Percentiles rank a stretch among this genome's conserved stretches.
phyloP scores from a whole-genome alignment of 2,888 invertebrate genomes.

The Cheiracanthium punctorium region DNA sequence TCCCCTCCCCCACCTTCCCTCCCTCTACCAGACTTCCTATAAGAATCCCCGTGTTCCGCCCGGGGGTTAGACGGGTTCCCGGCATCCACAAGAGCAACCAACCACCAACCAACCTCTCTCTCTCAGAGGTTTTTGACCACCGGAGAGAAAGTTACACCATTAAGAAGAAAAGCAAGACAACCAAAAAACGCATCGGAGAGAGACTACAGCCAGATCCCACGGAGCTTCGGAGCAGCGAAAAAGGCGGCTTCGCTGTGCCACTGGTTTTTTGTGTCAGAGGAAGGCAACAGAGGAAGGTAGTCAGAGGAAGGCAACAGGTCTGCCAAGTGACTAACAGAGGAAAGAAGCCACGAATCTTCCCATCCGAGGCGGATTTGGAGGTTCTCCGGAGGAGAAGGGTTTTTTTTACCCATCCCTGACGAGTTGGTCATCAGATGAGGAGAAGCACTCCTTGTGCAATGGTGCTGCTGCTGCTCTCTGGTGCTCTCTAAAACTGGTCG shows the following conservation, averaged over 20 bases:
- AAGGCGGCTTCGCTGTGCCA: constrained; percentile 26
- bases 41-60: constrained; percentile 7
- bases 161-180: too few species aligned
- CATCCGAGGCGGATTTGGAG: not conserved
- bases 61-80: not conserved
- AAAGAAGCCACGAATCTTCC: too few species aligned
- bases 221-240: not conserved
- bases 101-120: not conserved
- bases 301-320: constrained; percentile 25
- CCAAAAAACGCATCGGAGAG: too few species aligned
- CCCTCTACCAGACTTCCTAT: too few species aligned
- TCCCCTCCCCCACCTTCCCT: too few species aligned
- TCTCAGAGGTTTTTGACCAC: constrained; percentile 18
- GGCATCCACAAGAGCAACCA: too few species aligned
- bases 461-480: not conserved
- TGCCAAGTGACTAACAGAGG: constrained; percentile 22
- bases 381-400: not conserved
- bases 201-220: not conserved
- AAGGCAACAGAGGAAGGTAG: constrained; percentile 26
- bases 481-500: too few species aligned
- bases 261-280: constrained; percentile 52
- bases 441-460: not conserved
- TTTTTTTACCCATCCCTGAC: not conserved
- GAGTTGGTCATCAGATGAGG: not conserved
- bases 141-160: constrained; percentile 23